Evolutionary conservation across 2,113 vertebrate genomes (phyloP), one percentile per base, ranked within the genome.

Genomic region (Lethenteron camtschaticum): DNA sequence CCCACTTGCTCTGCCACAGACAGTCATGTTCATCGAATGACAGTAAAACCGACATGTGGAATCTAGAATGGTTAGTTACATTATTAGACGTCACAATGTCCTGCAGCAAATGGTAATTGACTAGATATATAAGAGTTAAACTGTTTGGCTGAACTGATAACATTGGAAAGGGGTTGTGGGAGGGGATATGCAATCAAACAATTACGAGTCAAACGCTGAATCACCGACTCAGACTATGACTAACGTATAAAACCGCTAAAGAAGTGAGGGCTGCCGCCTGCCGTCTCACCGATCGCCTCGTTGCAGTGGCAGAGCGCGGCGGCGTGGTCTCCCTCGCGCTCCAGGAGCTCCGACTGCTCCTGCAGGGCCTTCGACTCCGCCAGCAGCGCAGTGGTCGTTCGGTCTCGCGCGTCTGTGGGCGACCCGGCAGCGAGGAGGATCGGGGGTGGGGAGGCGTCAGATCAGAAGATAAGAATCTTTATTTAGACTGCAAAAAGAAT

Each of bases 301-400:
- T 66, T 66, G 63, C 63, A 66, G 24, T 66, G 63, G 63, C 63
- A 66, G 24, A 66, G 63, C n/a, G 63, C 63, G n/a, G 63, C 63
- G n/a, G 63, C 63, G 63, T 16, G 63, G 24, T 66, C 63, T n/a
- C 63, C 63, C 24, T 66, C n/a, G 24, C 24, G n/a, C 24, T 66
- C 63, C 63, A 66, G 63, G 63, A n/a, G 24, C 63, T 11, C 63
- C n/a, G 63, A 66, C n/a, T 24, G 63, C 63, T 66, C n/a, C n/a
- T 16, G 63, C 63, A 66, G 63, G 63, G 24, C 63, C 9, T 66
- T n/a, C n/a, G 63, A 66, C 63, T 66, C 63, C n/a, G 63, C n/a
- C 10, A 66, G 24, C 63, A 66, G 24, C 2, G n/a, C 63, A 41
- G 41, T 7, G 41, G 41, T 41, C 41, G 41, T 41, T 41, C 41